phyloP scores from a whole-genome alignment of 2,888 invertebrate species.

The Leptopterna dolabrata region DNA sequence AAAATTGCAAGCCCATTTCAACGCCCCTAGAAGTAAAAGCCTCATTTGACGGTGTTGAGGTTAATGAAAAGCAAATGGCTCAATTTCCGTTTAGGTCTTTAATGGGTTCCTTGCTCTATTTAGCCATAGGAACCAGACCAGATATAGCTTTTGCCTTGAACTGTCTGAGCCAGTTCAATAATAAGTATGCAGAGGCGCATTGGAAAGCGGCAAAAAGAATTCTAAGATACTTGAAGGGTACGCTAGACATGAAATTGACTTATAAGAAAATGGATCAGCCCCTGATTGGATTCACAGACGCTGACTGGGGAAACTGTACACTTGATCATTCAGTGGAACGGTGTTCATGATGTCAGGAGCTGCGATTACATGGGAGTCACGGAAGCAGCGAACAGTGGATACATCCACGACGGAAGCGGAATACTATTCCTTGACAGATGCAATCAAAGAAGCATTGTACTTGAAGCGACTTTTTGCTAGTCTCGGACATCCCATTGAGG shows the following conservation, averaged over 20 bases:
- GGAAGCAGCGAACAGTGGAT: constrained; percentile 20
- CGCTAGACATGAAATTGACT: background rate
- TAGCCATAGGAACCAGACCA: background rate
- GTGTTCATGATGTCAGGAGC: background rate
- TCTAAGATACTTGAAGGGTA: constrained; percentile 23
- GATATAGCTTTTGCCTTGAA: constrained; percentile 21
- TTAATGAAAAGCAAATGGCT: background rate
- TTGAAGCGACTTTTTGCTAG: background rate
- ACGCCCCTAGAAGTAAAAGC: constrained; percentile 19
- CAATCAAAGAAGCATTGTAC: background rate
- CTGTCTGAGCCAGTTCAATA: constrained; percentile 29
- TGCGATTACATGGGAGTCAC: background rate
- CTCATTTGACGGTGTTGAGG: background rate
- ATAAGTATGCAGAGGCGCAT: background rate
- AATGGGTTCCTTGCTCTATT: constrained; percentile 24
- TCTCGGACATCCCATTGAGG: background rate
- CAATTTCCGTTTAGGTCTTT: background rate
- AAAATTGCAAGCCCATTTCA: constrained; percentile 44
- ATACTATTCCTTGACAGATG: background rate
- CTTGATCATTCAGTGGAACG: background rate
- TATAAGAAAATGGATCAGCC: background rate
- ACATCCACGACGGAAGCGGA: constrained; percentile 19
- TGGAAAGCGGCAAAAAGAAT: constrained; percentile 24
- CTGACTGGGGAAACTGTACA: constrained; percentile 17
- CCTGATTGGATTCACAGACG: background rate